A percentile compares a stretch with the other conserved stretches of the same genome.
Evolutionary conservation across 1,140 invertebrate species (phyloP).

Genomic region (Drosophila tristis): DNA sequence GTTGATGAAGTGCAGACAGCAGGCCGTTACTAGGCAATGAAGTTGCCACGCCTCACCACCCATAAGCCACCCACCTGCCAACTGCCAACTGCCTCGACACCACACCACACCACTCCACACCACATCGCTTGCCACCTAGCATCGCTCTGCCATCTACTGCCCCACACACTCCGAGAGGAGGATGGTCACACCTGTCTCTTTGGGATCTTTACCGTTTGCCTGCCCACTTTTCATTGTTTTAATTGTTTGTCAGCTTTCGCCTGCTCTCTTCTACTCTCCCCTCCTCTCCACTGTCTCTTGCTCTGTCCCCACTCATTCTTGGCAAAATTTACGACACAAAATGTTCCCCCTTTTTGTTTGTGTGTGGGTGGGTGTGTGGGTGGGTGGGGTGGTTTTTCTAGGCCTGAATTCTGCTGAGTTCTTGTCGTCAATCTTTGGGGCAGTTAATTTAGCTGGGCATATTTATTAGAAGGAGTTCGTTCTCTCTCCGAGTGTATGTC

Average conservation of each 20-base stretch:
- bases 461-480: slow-evolving; percentile 5
- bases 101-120: neutral
- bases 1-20: slow-evolving; percentile 36
- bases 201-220: slow-evolving; percentile 32
- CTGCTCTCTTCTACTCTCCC: neutral
- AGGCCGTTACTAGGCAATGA: slow-evolving; percentile 14
- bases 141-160: too few relatives aligned
- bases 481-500: neutral
- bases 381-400: neutral
- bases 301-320: slow-evolving; percentile 1
- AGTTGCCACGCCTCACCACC: neutral
- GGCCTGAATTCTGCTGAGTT: slow-evolving; percentile 10
- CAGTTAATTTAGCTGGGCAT: slow-evolving; percentile 32
- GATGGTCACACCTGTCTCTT: slow-evolving; percentile 31
- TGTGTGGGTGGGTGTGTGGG: slow-evolving; percentile 3
- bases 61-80: neutral
- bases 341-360: slow-evolving; percentile 3
- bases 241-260: slow-evolving; percentile 34
- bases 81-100: too few relatives aligned
- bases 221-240: slow-evolving; percentile 41
- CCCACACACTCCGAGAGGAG: neutral
- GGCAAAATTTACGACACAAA: slow-evolving; percentile 33
- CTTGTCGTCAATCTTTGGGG: slow-evolving; percentile 25
- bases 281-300: too few relatives aligned
- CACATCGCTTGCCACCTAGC: too few relatives aligned